phyloP scores from a whole-genome alignment of 2,888 invertebrate species.

The Andricus curvator region DNA sequence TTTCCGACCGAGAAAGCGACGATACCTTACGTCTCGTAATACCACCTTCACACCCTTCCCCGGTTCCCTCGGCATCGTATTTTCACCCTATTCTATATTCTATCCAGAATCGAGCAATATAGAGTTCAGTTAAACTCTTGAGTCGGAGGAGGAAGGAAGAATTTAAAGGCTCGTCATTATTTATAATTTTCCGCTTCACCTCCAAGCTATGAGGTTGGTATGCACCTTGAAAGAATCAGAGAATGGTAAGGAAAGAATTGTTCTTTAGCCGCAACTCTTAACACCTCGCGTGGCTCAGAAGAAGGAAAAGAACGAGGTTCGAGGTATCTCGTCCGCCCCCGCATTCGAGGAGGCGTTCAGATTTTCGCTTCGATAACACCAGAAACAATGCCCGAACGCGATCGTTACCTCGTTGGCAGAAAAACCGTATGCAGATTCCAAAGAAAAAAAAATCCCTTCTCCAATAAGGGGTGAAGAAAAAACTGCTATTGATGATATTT shows the following conservation, averaged over 20 bases:
- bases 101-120: conserved; percentile 18
- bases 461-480: not conserved
- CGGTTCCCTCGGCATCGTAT: conserved; percentile 6
- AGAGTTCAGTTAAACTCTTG: conserved; percentile 28
- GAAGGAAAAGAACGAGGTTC: not conserved
- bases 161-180: conserved; percentile 72
- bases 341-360: conserved; percentile 34
- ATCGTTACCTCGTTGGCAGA: conserved; percentile 18
- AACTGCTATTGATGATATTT: not conserved
- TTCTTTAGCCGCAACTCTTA: conserved; percentile 10
- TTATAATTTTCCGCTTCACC: conserved; percentile 76
- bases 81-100: conserved; percentile 30
- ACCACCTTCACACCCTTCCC: conserved; percentile 30
- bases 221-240: conserved; percentile 68
- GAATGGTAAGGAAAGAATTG: conserved; percentile 40
- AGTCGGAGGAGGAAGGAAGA: conserved; percentile 50
- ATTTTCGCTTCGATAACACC: conserved; percentile 13
- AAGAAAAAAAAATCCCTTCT: not conserved
- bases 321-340: conserved; percentile 26
- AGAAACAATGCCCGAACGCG: conserved; percentile 28
- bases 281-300: conserved; percentile 1
- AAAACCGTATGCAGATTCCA: not conserved
- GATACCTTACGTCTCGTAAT: conserved; percentile 40
- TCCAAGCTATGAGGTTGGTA: conserved; percentile 57
- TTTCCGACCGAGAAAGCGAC: conserved; percentile 37